Evolutionary conservation across 2,113 vertebrate genomes (phyloP).

Genomic region (Nothoprocta pentlandii): DNA sequence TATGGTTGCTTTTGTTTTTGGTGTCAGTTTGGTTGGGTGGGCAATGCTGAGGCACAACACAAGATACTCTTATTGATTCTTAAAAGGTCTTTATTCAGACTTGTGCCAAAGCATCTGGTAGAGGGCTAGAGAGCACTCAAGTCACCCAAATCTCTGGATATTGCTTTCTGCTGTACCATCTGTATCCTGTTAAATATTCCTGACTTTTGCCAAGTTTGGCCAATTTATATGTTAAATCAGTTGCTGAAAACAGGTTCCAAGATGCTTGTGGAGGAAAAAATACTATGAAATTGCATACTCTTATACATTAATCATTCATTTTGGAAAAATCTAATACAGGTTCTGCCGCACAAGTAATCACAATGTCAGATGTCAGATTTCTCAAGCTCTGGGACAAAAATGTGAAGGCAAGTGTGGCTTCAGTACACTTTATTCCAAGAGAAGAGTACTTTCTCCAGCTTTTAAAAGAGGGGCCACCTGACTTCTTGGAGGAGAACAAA

Average conservation of each 20-base stretch:
- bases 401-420: neutral
- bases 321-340: slow-evolving; percentile 57
- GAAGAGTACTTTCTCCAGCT: neutral
- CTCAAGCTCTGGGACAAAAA: neutral
- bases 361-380: slow-evolving; percentile 27
- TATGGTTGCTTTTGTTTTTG: slow-evolving; percentile 76
- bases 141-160: slow-evolving; percentile 83
- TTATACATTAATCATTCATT: slow-evolving; percentile 76
- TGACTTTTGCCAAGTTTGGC: slow-evolving; percentile 82
- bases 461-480: neutral
- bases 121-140: slow-evolving; percentile 77
- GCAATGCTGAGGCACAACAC: slow-evolving; percentile 75
- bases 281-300: slow-evolving; percentile 62
- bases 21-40: slow-evolving; percentile 74
- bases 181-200: slow-evolving; percentile 86
- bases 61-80: slow-evolving; percentile 78
- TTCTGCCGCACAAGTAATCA: slow-evolving; percentile 49
- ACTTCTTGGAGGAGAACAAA: neutral
- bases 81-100: slow-evolving; percentile 83
- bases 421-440: slow-evolving; percentile 6
- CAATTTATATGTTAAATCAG: slow-evolving; percentile 85
- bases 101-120: slow-evolving; percentile 84
- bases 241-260: slow-evolving; percentile 76
- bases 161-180: slow-evolving; percentile 83
- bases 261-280: slow-evolving; percentile 57